Base-by-base conservation (phyloP, 23 tunicate genomes). In the Ciona savignyi region DNA sequence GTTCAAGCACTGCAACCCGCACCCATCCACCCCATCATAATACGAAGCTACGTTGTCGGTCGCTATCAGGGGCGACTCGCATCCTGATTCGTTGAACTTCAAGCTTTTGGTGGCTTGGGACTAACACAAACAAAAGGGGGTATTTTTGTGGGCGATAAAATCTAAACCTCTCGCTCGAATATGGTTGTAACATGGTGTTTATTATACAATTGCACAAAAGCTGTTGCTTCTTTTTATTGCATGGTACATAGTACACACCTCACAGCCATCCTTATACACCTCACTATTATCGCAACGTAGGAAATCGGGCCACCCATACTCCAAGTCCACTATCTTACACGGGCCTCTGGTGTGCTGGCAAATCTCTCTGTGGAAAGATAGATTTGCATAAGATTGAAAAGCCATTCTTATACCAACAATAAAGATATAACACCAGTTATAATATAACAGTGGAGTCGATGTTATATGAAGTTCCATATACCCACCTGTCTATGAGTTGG, bases 1-100 rank as follows among this genome's bases (percentile, higher is more conserved):
- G 67, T 83, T 83, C 86, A 80, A 78, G 82, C 97, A 90, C 63
- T 83, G 97, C 84, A 90, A 33, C 6, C 89, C 97, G 64, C 97
- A 90, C 6, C 97, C 97, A 25, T 90, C 97, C 6, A 90, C 86
- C 25, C 77, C 85, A 32, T 90, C 85, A 69, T 83, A 90, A 64
- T 64, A 90, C 0, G 97, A 90, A 0, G 82, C 78, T 6, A 77
- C 62, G 69, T 83, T 79, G 70, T 76, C 73, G 25, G 97, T 90
- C 2, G 89, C 80, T 34, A 90, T 90, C 70, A 90, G 73, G n/a
- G 97, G 97, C 1, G 48, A 68, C 32, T 80, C 89, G 70, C 97
- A 90, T 22, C 68, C 65, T 2, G 97, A 90, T 34, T 79, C 64
- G 74, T 90, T 90, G 74, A 90, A 90, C 34, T 60, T 70, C 63